These are phyloP conservation scores for Sebastes iracundus DNA, from an alignment of 2,797 vertebrate species.

Conservation along the genomic window DNA sequence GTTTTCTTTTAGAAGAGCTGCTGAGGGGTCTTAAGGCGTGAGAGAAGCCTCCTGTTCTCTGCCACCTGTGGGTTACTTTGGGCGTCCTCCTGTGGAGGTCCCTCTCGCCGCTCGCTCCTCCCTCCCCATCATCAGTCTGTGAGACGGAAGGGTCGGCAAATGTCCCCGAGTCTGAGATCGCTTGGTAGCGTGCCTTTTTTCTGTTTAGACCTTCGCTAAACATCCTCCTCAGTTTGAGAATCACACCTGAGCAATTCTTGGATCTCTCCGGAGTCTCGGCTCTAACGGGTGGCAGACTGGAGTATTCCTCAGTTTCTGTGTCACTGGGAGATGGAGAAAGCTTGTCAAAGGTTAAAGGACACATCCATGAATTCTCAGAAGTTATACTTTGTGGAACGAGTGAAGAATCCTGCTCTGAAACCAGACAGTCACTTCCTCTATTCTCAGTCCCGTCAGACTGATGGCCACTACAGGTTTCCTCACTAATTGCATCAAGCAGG, in stretches of 20 bases:
- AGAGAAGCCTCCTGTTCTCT: conserved; percentile 42
- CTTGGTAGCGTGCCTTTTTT: conserved; percentile 60
- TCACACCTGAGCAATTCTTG: conserved; percentile 71
- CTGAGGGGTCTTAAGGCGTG: conserved; percentile 41
- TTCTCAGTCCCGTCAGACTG: conserved; percentile 2
- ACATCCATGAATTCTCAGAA: conserved; percentile 61
- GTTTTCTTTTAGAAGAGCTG: conserved; percentile 59
- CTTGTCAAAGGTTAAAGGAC: conserved; percentile 70
- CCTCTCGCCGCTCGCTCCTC: neutral
- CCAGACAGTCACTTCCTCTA: neutral
- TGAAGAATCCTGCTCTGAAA: conserved; percentile 17
- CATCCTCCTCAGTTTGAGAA: conserved; percentile 81
- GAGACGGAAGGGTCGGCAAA: conserved; percentile 12
- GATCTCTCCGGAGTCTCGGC: conserved; percentile 21
- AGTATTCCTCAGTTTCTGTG: conserved; percentile 46
- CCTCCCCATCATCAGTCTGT: neutral
- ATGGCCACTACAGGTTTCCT: conserved; percentile 3
- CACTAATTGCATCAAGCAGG: neutral
- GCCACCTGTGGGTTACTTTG: conserved; percentile 38
- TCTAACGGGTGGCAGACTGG: neutral
- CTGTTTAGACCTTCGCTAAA: conserved; percentile 47
- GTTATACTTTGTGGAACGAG: neutral
- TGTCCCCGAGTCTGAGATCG: conserved; percentile 41
- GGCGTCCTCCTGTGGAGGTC: conserved; percentile 22
- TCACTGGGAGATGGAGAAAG: conserved; percentile 57